These are phyloP conservation scores for Dolomedes plantarius DNA, from an alignment of 2,888 invertebrate species.

Conservation along the genomic window DNA sequence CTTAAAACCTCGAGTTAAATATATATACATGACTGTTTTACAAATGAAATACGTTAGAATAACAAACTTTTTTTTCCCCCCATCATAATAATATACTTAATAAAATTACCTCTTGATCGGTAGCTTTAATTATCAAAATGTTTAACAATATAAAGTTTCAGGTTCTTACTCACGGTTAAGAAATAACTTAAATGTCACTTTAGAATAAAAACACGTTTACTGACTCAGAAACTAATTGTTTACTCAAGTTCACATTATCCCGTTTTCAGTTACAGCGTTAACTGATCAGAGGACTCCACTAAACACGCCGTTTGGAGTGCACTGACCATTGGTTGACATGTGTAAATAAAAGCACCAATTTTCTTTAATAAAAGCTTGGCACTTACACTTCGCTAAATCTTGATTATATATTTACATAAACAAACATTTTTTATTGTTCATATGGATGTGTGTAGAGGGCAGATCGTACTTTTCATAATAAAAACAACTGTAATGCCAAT, in stretches of 20 bases:
- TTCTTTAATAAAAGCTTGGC: background rate
- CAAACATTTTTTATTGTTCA: background rate
- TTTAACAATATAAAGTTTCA: too few species aligned
- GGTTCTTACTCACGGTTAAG: too few species aligned
- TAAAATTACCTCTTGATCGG: background rate
- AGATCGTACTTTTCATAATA: slow-evolving; percentile 40
- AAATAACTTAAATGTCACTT: too few species aligned
- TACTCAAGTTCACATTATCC: background rate
- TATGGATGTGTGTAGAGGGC: slow-evolving; percentile 15
- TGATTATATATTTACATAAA: background rate
- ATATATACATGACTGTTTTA: too few species aligned
- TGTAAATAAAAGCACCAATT: slow-evolving; percentile 24
- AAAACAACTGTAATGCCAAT: slow-evolving; percentile 56
- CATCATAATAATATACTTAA: background rate
- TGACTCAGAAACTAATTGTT: background rate
- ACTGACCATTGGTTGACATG: slow-evolving; percentile 58
- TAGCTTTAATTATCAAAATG: too few species aligned
- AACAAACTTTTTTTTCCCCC: too few species aligned
- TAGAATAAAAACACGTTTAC: too few species aligned
- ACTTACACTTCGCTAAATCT: slow-evolving; percentile 42
- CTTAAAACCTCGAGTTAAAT: too few species aligned
- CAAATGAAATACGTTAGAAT: too few species aligned
- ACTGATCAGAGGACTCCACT: background rate
- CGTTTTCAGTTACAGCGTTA: slow-evolving; percentile 1
- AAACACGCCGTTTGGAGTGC: slow-evolving; percentile 60